Evolutionary conservation across 2,888 invertebrate genomes (phyloP).

Genomic region (Listrodromus nycthemerus): DNA sequence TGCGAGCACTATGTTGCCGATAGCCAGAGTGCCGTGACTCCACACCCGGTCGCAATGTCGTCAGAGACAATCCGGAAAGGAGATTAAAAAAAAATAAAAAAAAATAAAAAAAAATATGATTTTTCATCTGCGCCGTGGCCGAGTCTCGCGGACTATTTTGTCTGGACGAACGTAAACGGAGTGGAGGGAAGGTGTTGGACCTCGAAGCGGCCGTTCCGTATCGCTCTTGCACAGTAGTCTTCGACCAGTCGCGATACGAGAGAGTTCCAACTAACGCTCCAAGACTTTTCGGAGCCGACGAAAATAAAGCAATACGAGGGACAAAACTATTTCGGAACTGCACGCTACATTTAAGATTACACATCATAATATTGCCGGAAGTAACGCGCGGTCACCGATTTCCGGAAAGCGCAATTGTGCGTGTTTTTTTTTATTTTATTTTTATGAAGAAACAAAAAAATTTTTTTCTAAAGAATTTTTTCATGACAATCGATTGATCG

Average conservation of each 20-base stretch:
- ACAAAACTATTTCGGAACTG: slow-evolving; percentile 21
- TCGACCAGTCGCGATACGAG: slow-evolving; percentile 50
- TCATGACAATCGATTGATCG: neutral
- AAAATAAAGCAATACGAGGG: neutral
- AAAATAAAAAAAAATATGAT: slow-evolving; percentile 6
- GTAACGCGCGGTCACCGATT: neutral
- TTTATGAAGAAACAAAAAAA: too few species aligned
- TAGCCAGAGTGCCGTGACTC: slow-evolving; percentile 25
- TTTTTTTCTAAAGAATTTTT: too few species aligned
- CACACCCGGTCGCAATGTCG: slow-evolving; percentile 41
- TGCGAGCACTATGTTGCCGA: neutral
- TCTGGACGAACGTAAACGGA: slow-evolving; percentile 34
- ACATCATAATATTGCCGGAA: neutral
- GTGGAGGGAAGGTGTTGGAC: slow-evolving; percentile 56
- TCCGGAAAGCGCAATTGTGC: neutral
- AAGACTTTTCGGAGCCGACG: neutral
- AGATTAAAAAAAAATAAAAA: too few species aligned
- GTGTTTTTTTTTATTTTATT: too few species aligned
- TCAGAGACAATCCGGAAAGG: slow-evolving; percentile 41
- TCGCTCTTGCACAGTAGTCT: slow-evolving; percentile 44
- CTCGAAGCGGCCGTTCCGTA: slow-evolving; percentile 14
- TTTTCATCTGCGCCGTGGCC: slow-evolving; percentile 12
- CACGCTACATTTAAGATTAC: neutral
- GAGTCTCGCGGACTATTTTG: slow-evolving; percentile 31
- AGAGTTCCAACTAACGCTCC: slow-evolving; percentile 53